These are phyloP conservation scores for Craterocephalus amniculus DNA, from an alignment of 2,797 vertebrate species.

Conservation along the genomic window DNA sequence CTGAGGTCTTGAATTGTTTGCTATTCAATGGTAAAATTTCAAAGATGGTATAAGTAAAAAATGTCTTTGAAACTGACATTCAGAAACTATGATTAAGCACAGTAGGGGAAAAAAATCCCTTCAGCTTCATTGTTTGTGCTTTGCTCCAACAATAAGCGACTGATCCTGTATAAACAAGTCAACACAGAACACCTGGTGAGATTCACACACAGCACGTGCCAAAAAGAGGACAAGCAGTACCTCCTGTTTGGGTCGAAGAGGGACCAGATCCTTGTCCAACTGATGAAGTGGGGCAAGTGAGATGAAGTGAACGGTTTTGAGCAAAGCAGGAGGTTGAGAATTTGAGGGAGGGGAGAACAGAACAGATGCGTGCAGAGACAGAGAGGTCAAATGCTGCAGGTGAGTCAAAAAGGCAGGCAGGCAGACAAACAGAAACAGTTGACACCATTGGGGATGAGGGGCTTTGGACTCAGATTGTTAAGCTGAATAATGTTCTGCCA, in stretches of 20 bases:
- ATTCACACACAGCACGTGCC: constrained; percentile 63
- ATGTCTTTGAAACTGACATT: constrained; percentile 7
- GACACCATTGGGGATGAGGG: constrained; percentile 20
- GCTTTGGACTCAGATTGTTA: constrained; percentile 41
- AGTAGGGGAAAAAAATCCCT: background rate
- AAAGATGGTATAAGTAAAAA: background rate
- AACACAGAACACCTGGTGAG: constrained; percentile 49
- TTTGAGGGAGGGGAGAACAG: constrained; percentile 25
- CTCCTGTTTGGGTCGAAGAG: constrained; percentile 96
- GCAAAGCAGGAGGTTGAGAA: constrained; percentile 59
- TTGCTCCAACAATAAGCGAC: constrained; percentile 10
- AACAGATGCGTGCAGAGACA: constrained; percentile 72
- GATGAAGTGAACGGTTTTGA: constrained; percentile 56
- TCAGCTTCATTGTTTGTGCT: background rate
- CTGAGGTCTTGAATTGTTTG: background rate
- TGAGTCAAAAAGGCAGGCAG: constrained; percentile 74
- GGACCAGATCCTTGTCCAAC: constrained; percentile 93
- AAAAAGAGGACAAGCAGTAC: constrained; percentile 83
- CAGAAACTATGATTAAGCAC: background rate
- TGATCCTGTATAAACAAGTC: constrained; percentile 28
- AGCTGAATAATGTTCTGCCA: constrained; percentile 62
- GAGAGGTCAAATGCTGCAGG: constrained; percentile 73
- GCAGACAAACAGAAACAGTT: constrained; percentile 64
- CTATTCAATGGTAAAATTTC: background rate
- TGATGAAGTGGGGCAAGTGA: constrained; percentile 78